A percentile compares a stretch with the other conserved stretches of the same genome.
phyloP scores from a whole-genome alignment of 2,888 invertebrate species.

The Ophioninae sp. region DNA sequence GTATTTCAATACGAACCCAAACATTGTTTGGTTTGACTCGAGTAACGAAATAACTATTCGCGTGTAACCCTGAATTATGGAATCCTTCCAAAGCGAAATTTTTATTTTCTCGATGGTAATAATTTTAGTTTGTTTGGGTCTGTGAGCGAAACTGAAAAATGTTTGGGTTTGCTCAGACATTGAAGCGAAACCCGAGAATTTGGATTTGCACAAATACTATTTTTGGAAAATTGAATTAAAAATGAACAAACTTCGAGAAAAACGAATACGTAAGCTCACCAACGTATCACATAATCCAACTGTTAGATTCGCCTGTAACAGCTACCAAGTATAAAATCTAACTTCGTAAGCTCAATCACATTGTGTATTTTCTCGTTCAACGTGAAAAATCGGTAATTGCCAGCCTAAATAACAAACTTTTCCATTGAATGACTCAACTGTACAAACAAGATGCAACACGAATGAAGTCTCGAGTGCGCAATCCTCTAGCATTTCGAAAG shows the following conservation, averaged over 20 bases:
- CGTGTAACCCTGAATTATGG: constrained; percentile 43
- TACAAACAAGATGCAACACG: background rate
- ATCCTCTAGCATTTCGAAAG: background rate
- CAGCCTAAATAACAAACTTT: background rate
- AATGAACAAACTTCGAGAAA: too few relatives aligned
- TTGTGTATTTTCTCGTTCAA: too few relatives aligned
- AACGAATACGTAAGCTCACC: background rate
- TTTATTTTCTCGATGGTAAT: constrained; percentile 34
- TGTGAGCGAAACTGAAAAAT: too few relatives aligned
- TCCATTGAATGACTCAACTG: background rate
- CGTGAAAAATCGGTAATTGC: background rate
- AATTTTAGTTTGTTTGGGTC: too few relatives aligned
- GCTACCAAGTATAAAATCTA: background rate
- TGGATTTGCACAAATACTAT: too few relatives aligned
- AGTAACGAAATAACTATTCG: background rate
- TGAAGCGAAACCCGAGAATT: too few relatives aligned
- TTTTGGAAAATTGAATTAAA: too few relatives aligned
- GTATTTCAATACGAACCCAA: too few relatives aligned
- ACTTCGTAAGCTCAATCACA: background rate
- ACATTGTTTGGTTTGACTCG: too few relatives aligned
- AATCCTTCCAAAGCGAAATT: constrained; percentile 16
- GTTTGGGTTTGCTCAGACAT: too few relatives aligned
- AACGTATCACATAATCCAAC: background rate
- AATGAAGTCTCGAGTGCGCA: background rate
- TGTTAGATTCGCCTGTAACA: background rate